A percentile compares a stretch with the other conserved stretches of the same genome.
Conservation (phyloP, 2,888 invertebrate genomes). For the Drosophila limbata region DNA sequence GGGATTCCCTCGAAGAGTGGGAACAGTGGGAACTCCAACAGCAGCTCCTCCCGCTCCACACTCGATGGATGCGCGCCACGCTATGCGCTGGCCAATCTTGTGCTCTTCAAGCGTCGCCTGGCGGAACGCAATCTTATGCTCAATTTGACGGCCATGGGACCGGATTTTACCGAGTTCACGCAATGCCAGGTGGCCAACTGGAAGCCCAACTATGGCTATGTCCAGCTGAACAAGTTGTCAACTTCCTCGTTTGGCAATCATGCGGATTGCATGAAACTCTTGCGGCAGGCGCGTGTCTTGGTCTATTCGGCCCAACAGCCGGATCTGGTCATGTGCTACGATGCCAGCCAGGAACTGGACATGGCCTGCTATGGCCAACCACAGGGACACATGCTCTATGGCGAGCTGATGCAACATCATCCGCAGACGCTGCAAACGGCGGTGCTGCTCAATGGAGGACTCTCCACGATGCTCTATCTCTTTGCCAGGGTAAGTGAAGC, state of each 20-base stretch:
- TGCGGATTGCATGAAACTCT: conserved; percentile 85
- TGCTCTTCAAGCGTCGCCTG: conserved; percentile 82
- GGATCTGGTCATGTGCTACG: conserved; percentile 85
- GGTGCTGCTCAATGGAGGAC: conserved; percentile 86
- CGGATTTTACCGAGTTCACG: conserved; percentile 84
- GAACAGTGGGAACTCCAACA: conserved; percentile 42
- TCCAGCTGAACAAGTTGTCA: conserved; percentile 78
- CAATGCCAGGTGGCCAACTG: conserved; percentile 83
- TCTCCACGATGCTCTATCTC: conserved; percentile 88
- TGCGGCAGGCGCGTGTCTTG: conserved; percentile 88
- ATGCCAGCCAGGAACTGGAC: conserved; percentile 71
- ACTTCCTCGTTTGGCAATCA: conserved; percentile 75
- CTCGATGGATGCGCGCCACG: conserved; percentile 75
- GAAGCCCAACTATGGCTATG: conserved; percentile 83
- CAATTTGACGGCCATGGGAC: conserved; percentile 84
- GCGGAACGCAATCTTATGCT: conserved; percentile 70
- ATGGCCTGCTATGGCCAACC: conserved; percentile 74
- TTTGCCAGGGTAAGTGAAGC: conserved; percentile 88
- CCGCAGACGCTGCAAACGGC: conserved; percentile 83
- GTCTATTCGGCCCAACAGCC: conserved; percentile 89
- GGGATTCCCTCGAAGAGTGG: conserved; percentile 56
- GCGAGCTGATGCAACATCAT: conserved; percentile 74
- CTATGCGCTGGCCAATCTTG: conserved; percentile 82
- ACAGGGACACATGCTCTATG: conserved; percentile 82
- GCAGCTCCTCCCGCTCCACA: conserved; percentile 78